Percentiles rank a stretch among this genome's conserved stretches.
phyloP scores from a whole-genome alignment of 1,140 invertebrate species.

The Proales similis region DNA sequence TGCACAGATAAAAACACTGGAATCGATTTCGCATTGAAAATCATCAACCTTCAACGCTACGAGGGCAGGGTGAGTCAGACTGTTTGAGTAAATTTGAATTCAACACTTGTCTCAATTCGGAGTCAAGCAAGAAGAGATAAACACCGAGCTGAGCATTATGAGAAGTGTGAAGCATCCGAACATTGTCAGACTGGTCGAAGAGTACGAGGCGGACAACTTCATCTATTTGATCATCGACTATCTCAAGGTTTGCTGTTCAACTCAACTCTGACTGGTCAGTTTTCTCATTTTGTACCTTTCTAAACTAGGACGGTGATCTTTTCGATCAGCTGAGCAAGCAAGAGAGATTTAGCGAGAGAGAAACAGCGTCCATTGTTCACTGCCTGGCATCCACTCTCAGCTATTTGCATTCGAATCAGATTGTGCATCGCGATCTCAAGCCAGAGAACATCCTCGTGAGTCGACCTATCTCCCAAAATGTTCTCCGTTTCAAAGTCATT shows the following conservation, averaged over 20 bases:
- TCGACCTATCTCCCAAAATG: not conserved
- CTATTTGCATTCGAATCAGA: conserved; percentile 50
- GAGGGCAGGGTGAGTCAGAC: not conserved
- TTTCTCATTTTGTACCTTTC: not conserved
- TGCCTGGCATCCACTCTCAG: conserved; percentile 51
- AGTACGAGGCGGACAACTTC: conserved; percentile 44
- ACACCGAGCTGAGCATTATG: conserved; percentile 51
- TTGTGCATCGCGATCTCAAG: conserved; percentile 55
- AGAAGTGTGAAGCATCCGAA: conserved; percentile 49
- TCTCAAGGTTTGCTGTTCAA: conserved; percentile 43
- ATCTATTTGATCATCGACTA: conserved; percentile 52
- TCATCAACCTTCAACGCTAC: conserved; percentile 2
- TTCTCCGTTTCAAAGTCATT: not conserved
- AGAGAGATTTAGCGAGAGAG: conserved; percentile 50
- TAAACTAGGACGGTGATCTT: conserved; percentile 44
- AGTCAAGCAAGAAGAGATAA: conserved; percentile 41
- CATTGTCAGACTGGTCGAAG: conserved; percentile 50
- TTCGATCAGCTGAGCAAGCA: conserved; percentile 49
- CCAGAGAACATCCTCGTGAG: conserved; percentile 54
- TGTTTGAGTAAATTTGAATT: not conserved
- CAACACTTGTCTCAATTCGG: not conserved
- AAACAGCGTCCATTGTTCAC: conserved; percentile 49
- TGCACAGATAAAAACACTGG: conserved; percentile 34
- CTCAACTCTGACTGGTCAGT: not conserved
- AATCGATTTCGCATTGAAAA: conserved; percentile 37